A percentile compares a stretch with the other conserved stretches of the same genome.
Conservation (phyloP, 2,888 invertebrate species). For the Hetaerina titia region DNA sequence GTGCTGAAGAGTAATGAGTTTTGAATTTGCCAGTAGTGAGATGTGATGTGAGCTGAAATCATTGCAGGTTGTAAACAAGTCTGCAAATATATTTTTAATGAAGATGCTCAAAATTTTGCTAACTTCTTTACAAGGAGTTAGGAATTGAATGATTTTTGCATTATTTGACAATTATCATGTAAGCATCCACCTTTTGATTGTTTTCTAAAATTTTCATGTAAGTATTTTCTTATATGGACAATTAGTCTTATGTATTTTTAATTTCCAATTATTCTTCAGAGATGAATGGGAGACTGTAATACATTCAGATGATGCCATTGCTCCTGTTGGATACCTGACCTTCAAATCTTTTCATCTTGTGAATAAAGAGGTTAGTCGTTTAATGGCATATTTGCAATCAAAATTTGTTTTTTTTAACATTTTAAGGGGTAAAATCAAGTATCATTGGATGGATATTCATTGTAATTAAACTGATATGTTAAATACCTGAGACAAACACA, state of each 20-base stretch:
- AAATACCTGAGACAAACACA: no score
- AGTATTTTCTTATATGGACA: background rate
- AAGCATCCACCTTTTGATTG: background rate
- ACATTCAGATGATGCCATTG: conserved; percentile 94
- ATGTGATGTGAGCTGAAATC: background rate
- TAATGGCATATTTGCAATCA: no score
- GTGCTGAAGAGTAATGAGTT: no score
- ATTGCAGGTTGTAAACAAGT: no score
- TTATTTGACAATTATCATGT: background rate
- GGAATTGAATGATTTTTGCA: background rate
- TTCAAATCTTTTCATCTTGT: conserved; percentile 90
- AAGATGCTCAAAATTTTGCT: no score
- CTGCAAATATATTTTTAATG: no score
- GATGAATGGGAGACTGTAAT: conserved; percentile 92
- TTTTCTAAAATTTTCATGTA: background rate
- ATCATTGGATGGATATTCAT: no score
- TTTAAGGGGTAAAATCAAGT: no score
- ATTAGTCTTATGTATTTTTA: conserved; percentile 63
- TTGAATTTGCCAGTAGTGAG: background rate
- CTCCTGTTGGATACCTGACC: conserved; percentile 96
- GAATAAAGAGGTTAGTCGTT: conserved; percentile 79
- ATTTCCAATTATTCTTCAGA: conserved; percentile 78
- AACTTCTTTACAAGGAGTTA: background rate
- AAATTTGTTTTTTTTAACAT: no score
- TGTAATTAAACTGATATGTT: no score